These are phyloP conservation scores for Bucco capensis DNA, from an alignment of 2,113 vertebrate genomes.

Conservation along the genomic window DNA sequence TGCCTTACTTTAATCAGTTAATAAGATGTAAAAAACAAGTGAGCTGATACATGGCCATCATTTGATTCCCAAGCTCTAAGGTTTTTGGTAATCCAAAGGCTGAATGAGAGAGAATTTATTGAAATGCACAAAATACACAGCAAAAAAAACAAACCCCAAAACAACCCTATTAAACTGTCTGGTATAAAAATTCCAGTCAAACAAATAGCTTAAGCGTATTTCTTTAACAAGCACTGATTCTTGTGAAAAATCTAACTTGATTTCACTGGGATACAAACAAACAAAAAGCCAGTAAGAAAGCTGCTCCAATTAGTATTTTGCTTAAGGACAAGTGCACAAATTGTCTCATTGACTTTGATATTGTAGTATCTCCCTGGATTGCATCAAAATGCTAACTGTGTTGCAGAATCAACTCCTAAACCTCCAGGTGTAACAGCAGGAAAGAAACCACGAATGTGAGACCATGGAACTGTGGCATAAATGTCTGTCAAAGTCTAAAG, in stretches of 20 bases:
- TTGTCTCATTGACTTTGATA: not conserved
- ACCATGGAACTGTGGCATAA: not conserved
- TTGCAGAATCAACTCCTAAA: not conserved
- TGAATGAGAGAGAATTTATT: rapidly evolving
- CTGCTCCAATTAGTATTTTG: not conserved
- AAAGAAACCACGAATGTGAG: not conserved
- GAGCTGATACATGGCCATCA: not conserved
- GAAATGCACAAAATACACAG: not conserved
- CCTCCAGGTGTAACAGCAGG: not conserved
- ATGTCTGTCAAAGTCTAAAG: not conserved
- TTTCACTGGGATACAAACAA: not conserved
- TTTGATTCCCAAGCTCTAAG: not conserved
- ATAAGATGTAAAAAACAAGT: not conserved
- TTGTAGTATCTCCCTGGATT: not conserved
- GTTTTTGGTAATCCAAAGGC: not conserved
- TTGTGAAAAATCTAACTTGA: not conserved
- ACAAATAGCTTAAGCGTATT: not conserved
- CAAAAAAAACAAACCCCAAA: not conserved
- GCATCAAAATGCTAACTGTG: not conserved
- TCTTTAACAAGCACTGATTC: not conserved
- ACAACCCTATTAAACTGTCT: rapidly evolving
- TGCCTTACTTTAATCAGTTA: not conserved
- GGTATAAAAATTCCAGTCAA: not conserved
- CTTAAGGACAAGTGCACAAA: not conserved
- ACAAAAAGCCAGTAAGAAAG: not conserved